Evolutionary conservation across 2,888 invertebrate genomes (phyloP).

Genomic region (Spilosoma lubricipeda): DNA sequence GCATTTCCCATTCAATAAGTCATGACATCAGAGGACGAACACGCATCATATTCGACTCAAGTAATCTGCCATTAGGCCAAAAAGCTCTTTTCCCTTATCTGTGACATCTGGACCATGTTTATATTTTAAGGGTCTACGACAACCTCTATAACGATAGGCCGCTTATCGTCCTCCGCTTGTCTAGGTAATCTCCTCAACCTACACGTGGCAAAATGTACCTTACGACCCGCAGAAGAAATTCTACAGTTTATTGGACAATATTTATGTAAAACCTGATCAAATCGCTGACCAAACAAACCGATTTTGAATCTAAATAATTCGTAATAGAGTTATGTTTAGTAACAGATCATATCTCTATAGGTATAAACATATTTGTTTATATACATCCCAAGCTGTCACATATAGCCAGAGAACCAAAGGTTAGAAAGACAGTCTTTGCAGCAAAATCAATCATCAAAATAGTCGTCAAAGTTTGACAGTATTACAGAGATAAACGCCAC

Average conservation of each 20-base stretch:
- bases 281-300: slow-evolving; percentile 46
- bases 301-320: slow-evolving; percentile 62
- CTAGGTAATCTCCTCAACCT: slow-evolving; percentile 74
- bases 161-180: slow-evolving; percentile 80
- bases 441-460: too few relatives aligned
- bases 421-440: background rate
- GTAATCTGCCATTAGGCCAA: slow-evolving; percentile 84
- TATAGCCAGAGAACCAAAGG: background rate
- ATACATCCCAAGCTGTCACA: background rate
- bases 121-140: slow-evolving; percentile 83
- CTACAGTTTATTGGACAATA: slow-evolving; percentile 54
- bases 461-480: too few relatives aligned
- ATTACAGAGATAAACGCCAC: too few relatives aligned
- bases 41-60: slow-evolving; percentile 72
- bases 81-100: slow-evolving; percentile 82
- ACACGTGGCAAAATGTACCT: slow-evolving; percentile 61
- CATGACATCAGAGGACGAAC: slow-evolving; percentile 59
- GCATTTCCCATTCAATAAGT: slow-evolving; percentile 73
- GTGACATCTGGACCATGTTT: slow-evolving; percentile 84
- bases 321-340: slow-evolving; percentile 59
- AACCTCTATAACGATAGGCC: slow-evolving; percentile 83
- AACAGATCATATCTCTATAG: slow-evolving; percentile 25
- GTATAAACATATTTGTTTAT: slow-evolving; percentile 9
- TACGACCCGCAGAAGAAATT: slow-evolving; percentile 59
- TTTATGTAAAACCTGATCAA: slow-evolving; percentile 57